A percentile compares a stretch with the other conserved stretches of the same genome.
Conservation (phyloP, 2,797 vertebrate species). For the Enteromius thamalakanensis region DNA sequence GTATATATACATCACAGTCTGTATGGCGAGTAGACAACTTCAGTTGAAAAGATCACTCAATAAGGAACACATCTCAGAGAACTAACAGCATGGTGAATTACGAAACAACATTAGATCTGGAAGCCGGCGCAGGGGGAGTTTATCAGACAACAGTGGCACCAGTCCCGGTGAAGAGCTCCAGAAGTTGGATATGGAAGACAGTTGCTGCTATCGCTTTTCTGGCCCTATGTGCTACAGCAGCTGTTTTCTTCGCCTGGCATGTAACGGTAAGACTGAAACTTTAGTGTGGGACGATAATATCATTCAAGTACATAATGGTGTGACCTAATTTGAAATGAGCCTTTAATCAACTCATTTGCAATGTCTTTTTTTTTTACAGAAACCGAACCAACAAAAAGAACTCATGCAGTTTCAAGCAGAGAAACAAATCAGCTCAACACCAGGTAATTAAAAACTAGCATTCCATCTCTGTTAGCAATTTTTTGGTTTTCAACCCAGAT, state of each 20-base stretch:
- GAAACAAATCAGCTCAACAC: background rate
- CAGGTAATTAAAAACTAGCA: constrained; percentile 26
- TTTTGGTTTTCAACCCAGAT: background rate
- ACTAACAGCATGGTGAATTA: constrained; percentile 40
- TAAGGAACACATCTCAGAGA: constrained; percentile 13
- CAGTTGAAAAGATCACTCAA: constrained; percentile 17
- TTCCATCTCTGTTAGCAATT: background rate
- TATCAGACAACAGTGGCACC: constrained; percentile 64
- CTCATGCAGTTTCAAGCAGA: fast-evolving
- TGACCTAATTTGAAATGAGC: background rate
- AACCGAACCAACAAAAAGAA: background rate
- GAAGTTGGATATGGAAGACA: constrained; percentile 63
- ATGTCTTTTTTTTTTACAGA: constrained; percentile 36
- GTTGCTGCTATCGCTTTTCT: constrained; percentile 41
- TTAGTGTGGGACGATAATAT: constrained; percentile 54
- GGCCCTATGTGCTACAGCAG: constrained; percentile 59
- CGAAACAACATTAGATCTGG: constrained; percentile 62
- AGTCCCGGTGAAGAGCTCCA: constrained; percentile 63
- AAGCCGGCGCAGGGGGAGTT: constrained; percentile 60
- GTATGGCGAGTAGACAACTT: background rate
- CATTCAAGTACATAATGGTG: background rate
- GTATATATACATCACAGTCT: constrained; percentile 63
- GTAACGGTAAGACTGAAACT: constrained; percentile 43
- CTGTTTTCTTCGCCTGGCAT: constrained; percentile 61
- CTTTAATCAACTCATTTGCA: background rate